Conservation (phyloP, 2,113 vertebrate genomes). For the Mastomys natalensis region DNA sequence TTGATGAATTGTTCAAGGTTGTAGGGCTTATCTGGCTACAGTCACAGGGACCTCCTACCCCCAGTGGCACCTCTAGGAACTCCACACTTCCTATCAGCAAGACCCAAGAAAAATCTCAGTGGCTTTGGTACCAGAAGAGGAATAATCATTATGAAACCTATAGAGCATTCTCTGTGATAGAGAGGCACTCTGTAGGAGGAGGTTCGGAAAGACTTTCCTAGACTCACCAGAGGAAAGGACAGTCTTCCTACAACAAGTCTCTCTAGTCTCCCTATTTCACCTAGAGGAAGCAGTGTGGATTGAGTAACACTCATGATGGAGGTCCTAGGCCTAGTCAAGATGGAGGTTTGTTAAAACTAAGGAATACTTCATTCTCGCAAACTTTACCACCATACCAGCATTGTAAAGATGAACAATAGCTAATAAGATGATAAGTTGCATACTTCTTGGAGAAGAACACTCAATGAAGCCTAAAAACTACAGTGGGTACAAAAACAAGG, state of each 20-base stretch:
- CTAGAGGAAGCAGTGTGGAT: background rate
- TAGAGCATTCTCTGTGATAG: background rate
- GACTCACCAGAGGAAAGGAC: background rate
- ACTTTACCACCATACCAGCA: background rate
- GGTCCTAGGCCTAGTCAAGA: background rate
- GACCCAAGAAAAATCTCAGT: background rate
- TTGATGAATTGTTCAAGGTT: background rate
- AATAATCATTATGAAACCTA: background rate
- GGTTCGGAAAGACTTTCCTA: background rate
- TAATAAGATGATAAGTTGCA: background rate
- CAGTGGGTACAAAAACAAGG: background rate
- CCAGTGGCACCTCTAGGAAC: background rate
- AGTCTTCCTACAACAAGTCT: background rate
- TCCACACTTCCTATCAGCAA: background rate
- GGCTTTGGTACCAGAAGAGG: background rate
- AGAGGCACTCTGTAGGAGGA: background rate
- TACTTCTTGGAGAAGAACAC: background rate
- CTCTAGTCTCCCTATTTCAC: background rate
- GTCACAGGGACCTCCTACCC: background rate
- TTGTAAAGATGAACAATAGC: background rate
- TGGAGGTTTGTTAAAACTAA: background rate
- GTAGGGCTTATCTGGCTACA: background rate
- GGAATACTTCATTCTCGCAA: background rate
- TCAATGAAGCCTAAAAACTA: slow-evolving; percentile 12
- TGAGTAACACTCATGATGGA: background rate